Evolutionary conservation across 2,888 invertebrate genomes (phyloP), one percentile per base, ranked within the genome.

Genomic region (Thyatira batis): DNA sequence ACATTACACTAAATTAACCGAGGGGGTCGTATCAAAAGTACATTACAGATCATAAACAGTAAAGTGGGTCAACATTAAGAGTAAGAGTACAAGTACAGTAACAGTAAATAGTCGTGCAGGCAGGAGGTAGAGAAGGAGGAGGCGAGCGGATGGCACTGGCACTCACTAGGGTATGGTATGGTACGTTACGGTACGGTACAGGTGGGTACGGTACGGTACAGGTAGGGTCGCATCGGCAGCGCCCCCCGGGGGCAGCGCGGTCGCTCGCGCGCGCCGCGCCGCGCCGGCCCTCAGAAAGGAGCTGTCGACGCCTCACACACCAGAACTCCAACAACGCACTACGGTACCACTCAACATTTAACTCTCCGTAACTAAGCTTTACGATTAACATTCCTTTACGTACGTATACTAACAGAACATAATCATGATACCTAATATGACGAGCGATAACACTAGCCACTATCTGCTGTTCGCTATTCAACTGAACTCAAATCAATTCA

Each of bases 391-490:
- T 90, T 90, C 89, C 89, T 84, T 86, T 85, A 88, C 85, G 83
- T 86, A 88, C 86, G 83, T 82, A 79, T 80, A 86, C 90, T 91
- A 90, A 90, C 85, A 91, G 89, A 90, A 90, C 89, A 91, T 88
- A 89, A 89, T 85, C 82, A 87, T 87, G 82, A 87, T 83, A 89
- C 90, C 90, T 91, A 89, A 83, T 79, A 87, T 84, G 89, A 90
- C 89, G 92, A 92, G 91, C 91, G 90, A 84, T 85, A 86, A 88
- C 83, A 89, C 91, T 92, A 91, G 91, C 92, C 90, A 90, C 92
- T 92, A 92, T 90, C 91, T 91, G 90, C 90, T 85, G 83, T 81
- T 89, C 88, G 85, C 90, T 92, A 92, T 84, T 84, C 85, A 90
- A 91, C 87, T 88, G 86, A 89, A 89, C 86, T 88, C 81, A 89